Evolutionary conservation across 1,140 invertebrate species (phyloP).

Genomic region (Epicauta chinensis): DNA sequence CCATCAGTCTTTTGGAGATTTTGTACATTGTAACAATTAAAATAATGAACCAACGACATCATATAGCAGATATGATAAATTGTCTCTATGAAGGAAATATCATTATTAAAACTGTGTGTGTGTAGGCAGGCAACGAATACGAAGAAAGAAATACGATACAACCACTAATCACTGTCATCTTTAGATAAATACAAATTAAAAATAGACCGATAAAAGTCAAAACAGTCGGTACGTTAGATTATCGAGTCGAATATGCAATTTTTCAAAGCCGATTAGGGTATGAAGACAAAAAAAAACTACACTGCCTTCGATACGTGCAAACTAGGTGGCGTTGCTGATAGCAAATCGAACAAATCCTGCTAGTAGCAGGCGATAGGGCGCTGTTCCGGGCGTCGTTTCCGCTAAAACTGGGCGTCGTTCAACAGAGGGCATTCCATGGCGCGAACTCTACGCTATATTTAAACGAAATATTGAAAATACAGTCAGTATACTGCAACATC

Average conservation of each 20-base stretch:
- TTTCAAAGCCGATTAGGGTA: no score
- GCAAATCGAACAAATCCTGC: neutral
- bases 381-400: conserved; percentile 5
- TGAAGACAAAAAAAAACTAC: no score
- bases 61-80: conserved; percentile 21
- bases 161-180: no score
- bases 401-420: conserved; percentile 2
- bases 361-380: conserved; percentile 1
- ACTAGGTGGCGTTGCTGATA: no score
- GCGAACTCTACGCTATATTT: conserved; percentile 4
- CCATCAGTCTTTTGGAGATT: conserved; percentile 23
- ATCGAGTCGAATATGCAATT: no score
- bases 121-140: conserved; percentile 18
- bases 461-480: conserved; percentile 8
- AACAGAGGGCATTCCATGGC: conserved; percentile 11
- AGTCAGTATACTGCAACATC: conserved; percentile 9
- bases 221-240: no score
- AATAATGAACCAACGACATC: conserved; percentile 27
- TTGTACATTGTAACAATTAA: conserved; percentile 27
- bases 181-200: no score
- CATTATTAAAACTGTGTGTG: conserved; percentile 12
- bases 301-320: no score
- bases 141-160: conserved; percentile 10
- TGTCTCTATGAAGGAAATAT: conserved; percentile 18
- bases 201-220: no score